Base-by-base conservation (phyloP, 1,140 invertebrate species). In the Odontomachus brunneus region DNA sequence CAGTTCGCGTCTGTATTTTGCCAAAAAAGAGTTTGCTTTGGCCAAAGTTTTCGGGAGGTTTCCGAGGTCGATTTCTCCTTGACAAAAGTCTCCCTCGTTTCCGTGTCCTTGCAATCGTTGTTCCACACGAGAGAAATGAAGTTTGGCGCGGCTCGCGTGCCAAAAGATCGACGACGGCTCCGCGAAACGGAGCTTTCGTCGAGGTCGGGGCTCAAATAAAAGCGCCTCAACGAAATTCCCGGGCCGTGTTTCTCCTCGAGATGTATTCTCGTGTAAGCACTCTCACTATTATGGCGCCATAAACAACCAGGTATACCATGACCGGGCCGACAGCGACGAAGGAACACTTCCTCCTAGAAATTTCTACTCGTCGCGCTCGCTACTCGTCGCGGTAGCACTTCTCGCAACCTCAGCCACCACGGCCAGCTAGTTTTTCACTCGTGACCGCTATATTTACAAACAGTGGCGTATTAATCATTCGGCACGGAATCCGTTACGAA, bases 251-350 rank as follows among this genome's bases (percentile, higher is more conserved):
- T 74, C 55, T 15, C 62, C 4, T n/a, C 26, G 48, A 76, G 51
- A 66, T 76, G 48, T 53, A 17, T 44, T 51, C 19, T 76, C 19
- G 62, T 51, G 60, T 67, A 76, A 76, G 74, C 17, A 67, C 48
- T 76, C 74, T 55, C 74, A 24, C 73, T 76, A 26, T 76, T 76
- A 76, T 53, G 53, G 74, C 74, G 19, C 49, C 62, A 76, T 76
- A 76, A 76, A 76, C 62, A 76, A 67, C 0, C 26, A 19, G 12
- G 49, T 33, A 26, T 72, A 24, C 0, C 3, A 44, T 11, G 38
- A 44, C 44, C 9, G 5, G 19, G 22, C 59, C 15, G 19, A 9
- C 59, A 65, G 9, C 15, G 15, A 9, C 38, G 72, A 49, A 38
- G 33, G 62, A 76, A 15, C 62, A 49, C 19, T 67, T 76, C 62